phyloP scores from a whole-genome alignment of 2,113 vertebrate species.

The Motacilla tschutschensis region DNA sequence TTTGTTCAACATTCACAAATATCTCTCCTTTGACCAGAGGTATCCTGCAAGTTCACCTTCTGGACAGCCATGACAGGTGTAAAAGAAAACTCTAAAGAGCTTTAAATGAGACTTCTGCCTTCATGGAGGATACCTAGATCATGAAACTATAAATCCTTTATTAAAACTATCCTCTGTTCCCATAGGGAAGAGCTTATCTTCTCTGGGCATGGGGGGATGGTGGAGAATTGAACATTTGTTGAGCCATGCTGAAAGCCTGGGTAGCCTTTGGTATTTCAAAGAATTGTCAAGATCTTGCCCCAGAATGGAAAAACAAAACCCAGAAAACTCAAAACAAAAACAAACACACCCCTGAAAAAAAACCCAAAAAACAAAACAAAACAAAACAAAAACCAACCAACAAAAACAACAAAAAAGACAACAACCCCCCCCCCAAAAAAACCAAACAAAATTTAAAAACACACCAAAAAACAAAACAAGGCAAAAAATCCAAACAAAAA shows the following conservation, averaged over 20 bases:
- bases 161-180: background rate
- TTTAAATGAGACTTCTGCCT: background rate
- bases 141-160: background rate
- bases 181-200: background rate
- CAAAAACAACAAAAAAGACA: too few species aligned
- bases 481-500: fast-evolving
- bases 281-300: background rate
- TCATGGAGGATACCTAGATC: background rate
- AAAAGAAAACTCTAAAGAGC: background rate
- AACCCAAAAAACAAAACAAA: background rate
- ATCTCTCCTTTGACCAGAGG: background rate
- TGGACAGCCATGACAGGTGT: background rate
- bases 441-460: background rate
- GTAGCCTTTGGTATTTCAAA: background rate
- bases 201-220: background rate
- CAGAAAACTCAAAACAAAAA: background rate
- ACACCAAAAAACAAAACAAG: background rate
- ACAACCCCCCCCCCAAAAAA: too few species aligned
- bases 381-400: background rate
- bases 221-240: background rate
- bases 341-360: background rate
- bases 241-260: background rate
- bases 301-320: background rate
- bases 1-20: background rate
- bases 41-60: background rate